phyloP scores from a whole-genome alignment of 2,888 invertebrate species.

The Pseudoips prasinana region DNA sequence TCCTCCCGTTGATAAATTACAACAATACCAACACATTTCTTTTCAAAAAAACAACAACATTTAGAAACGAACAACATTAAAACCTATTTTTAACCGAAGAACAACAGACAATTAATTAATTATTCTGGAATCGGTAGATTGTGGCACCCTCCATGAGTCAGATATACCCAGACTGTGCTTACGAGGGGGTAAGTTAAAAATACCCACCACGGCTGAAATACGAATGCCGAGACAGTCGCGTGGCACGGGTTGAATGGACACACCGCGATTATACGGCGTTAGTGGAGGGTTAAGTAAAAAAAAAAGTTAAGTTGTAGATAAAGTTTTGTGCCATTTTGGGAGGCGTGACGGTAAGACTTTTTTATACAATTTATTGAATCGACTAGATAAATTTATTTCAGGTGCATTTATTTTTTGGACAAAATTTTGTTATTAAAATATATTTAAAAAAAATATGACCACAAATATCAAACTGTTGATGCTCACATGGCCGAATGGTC shows the following conservation, averaged over 20 bases:
- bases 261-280: constrained; percentile 12
- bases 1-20: no score
- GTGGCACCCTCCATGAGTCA: constrained; percentile 44
- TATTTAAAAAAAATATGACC: no score
- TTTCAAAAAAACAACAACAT: no score
- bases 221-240: constrained; percentile 41
- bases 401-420: no score
- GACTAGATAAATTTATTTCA: no score
- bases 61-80: constrained; percentile 9
- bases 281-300: constrained; percentile 7
- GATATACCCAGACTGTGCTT: constrained; percentile 31
- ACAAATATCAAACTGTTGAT: no score
- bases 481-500: no score
- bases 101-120: constrained; percentile 38
- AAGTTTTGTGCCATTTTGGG: no score
- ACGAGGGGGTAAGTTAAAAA: constrained; percentile 71
- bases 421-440: no score
- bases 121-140: constrained; percentile 34
- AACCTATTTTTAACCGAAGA: constrained; percentile 28
- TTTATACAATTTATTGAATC: no score
- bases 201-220: constrained; percentile 45
- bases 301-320: not conserved
- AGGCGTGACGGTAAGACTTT: no score
- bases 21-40: no score
- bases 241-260: constrained; percentile 30